These are phyloP conservation scores for Papilio elwesi DNA, from an alignment of 2,888 invertebrate genomes.

Conservation along the genomic window DNA sequence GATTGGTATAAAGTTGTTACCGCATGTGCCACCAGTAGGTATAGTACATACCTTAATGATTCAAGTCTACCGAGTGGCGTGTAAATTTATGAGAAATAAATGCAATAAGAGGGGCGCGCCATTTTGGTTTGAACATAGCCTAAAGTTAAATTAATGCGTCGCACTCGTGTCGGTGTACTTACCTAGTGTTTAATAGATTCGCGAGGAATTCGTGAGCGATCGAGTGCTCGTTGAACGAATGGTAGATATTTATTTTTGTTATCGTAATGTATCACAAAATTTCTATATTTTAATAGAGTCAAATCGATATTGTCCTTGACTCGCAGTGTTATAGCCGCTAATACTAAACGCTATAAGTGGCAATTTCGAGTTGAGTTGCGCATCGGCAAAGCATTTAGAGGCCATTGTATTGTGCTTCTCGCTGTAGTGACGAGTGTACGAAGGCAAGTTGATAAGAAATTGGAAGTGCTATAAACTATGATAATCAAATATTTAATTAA, in stretches of 20 bases:
- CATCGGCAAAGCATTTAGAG: conserved; percentile 73
- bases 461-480: conserved; percentile 82
- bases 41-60: too few species aligned
- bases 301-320: conserved; percentile 63
- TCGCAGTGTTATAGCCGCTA: conserved; percentile 49
- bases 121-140: not conserved
- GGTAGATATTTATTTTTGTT: conserved; percentile 85
- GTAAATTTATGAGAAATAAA: too few species aligned
- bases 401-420: conserved; percentile 69
- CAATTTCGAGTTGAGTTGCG: conserved; percentile 50
- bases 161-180: conserved; percentile 77
- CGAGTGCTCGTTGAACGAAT: conserved; percentile 80
- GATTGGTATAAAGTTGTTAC: too few species aligned
- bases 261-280: conserved; percentile 79
- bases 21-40: too few species aligned
- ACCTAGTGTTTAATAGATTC: conserved; percentile 77
- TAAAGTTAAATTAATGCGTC: conserved; percentile 42
- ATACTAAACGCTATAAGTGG: conserved; percentile 40
- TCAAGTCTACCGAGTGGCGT: too few species aligned
- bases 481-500: conserved; percentile 82
- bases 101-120: not conserved
- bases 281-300: conserved; percentile 74
- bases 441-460: conserved; percentile 72
- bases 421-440: conserved; percentile 72
- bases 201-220: conserved; percentile 71